Base-by-base conservation (phyloP, 2,113 vertebrate species). In the Psammodynastes pulverulentus region DNA sequence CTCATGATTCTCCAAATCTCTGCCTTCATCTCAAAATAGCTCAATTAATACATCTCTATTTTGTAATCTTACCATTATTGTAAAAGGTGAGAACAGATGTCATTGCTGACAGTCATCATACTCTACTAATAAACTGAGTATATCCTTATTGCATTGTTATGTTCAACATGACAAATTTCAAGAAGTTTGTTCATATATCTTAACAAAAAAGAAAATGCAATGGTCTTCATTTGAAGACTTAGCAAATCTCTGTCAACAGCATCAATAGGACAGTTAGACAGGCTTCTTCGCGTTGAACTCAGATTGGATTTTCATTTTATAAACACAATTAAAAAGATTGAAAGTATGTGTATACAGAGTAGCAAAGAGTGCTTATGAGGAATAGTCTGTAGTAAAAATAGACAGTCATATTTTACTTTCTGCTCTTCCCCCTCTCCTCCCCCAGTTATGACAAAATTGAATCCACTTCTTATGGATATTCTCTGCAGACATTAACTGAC, bases 391-490 rank as follows among this genome's bases (percentile, higher is more conserved):
- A 62, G 0, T 0, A 86, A 90, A 85, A 84, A 49, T 52, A 56
- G 58, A 84, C 17, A 72, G 45, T 90, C 58, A 90, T 43, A 72
- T 91, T 26, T 87, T 93, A 24, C 67, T 87, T 85, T 39, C 43
- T 72, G 62, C 86, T 2, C 49, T 93, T 3, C 91, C 53, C 84
- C 67, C 86, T 1, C 49, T 21, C 34, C 15, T 19, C 15, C n/a
- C 67, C 17, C 23, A 9, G 2, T 39, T 79, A 39, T 92, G 95
- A 93, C 85, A 90, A 92, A 94, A 46, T 9, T 51, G 26, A 29
- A 51, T 92, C 45, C 26, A 1, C 90, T 90, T 17, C 67, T 62
- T 56, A 87, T 92, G 86, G 92, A 94, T 93, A 90, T 67, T 51
- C 91, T 51, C 85, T 46, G 24, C 62, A 92, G 62, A 72, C 0